A percentile compares a stretch with the other conserved stretches of the same genome.
These are phyloP conservation scores for Spermophilus dauricus DNA, from an alignment of 2,113 vertebrate species.

Conservation along the genomic window DNA sequence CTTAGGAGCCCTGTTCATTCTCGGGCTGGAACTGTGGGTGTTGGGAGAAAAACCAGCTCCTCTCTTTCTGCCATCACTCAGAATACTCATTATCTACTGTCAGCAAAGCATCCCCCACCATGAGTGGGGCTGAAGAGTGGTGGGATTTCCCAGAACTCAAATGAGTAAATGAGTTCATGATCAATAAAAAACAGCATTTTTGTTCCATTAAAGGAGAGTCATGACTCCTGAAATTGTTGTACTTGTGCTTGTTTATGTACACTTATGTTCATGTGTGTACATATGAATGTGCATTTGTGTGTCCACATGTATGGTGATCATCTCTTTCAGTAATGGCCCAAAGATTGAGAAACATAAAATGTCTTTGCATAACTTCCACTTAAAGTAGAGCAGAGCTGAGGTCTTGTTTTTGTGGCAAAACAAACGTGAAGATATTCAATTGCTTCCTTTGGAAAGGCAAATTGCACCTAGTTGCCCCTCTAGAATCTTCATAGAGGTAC, in stretches of 20 bases:
- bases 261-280: accelerated
- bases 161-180: background rate
- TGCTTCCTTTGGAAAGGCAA: background rate
- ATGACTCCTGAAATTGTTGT: background rate
- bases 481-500: background rate
- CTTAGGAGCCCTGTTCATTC: background rate
- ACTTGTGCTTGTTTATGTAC: too few species aligned
- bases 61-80: background rate
- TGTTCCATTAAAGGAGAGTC: too few species aligned
- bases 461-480: background rate
- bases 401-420: background rate
- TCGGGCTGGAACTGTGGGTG: background rate
- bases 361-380: background rate
- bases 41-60: background rate
- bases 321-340: background rate
- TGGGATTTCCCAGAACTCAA: too few species aligned
- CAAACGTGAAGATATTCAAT: background rate
- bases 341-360: background rate
- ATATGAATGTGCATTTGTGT: too few species aligned
- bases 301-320: too few species aligned
- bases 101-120: background rate
- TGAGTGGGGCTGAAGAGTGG: background rate
- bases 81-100: background rate
- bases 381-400: background rate
- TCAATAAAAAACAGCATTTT: background rate